phyloP scores from a whole-genome alignment of 2,797 vertebrate species.

The Sorex maritimensis region DNA sequence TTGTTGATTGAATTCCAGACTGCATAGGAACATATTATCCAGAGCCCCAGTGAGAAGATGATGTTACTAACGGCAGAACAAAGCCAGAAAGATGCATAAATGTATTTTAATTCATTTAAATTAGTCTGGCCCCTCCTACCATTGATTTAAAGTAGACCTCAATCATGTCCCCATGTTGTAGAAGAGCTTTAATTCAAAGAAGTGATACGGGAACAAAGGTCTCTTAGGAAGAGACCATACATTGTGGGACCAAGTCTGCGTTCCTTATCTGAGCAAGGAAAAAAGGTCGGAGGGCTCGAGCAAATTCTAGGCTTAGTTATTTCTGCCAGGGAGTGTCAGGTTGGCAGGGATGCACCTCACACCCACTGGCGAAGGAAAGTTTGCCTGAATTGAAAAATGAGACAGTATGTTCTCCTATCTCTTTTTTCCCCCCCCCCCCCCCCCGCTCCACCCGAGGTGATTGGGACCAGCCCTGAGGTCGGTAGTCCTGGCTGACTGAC shows the following conservation, averaged over 20 bases:
- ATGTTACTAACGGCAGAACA: slow-evolving; percentile 13
- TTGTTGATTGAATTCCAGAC: background rate
- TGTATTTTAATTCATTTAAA: slow-evolving; percentile 48
- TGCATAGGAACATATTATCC: slow-evolving; percentile 24
- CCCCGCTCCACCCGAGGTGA: background rate
- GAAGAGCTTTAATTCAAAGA: slow-evolving; percentile 29
- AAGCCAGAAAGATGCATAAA: background rate
- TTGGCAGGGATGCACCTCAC: slow-evolving; percentile 21
- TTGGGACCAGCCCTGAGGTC: background rate
- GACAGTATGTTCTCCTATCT: background rate
- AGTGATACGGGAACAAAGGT: background rate
- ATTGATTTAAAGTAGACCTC: slow-evolving; percentile 9
- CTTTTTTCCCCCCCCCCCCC: no score
- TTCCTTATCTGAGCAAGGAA: slow-evolving; percentile 52
- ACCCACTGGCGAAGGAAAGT: slow-evolving; percentile 56
- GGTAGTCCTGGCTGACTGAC: background rate
- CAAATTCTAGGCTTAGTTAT: slow-evolving; percentile 38
- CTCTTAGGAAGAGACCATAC: slow-evolving; percentile 33
- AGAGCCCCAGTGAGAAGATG: slow-evolving; percentile 22
- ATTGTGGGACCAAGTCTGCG: slow-evolving; percentile 38
- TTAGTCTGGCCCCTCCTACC: background rate
- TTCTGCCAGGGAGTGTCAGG: slow-evolving; percentile 31
- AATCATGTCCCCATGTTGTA: background rate
- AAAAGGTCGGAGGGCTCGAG: background rate
- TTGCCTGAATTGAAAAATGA: background rate